Conservation (phyloP, 2,888 invertebrate genomes). For the Sepiola atlantica region DNA sequence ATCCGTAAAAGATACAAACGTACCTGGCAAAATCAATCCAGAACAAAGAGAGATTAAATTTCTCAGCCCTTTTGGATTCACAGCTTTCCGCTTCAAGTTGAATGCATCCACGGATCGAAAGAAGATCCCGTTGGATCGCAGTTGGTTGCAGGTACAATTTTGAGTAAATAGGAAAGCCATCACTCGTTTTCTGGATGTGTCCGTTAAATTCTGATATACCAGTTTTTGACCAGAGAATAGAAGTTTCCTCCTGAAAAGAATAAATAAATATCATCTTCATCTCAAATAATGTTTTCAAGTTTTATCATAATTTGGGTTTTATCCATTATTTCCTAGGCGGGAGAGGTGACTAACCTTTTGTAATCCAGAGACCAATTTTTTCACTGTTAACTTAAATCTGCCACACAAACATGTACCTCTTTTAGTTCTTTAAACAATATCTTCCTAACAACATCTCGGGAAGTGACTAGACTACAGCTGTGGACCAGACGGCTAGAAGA, state of each 20-base stretch:
- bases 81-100: background rate
- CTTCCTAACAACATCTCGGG: no score
- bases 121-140: background rate
- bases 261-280: background rate
- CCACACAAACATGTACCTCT: no score
- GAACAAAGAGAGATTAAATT: background rate
- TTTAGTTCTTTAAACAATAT: no score
- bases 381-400: no score
- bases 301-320: no score
- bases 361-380: no score
- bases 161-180: background rate
- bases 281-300: background rate
- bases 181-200: background rate
- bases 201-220: background rate
- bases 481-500: no score
- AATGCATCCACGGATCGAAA: background rate
- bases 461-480: no score
- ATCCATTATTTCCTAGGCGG: no score
- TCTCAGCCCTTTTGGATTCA: background rate
- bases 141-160: background rate
- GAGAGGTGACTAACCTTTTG: no score
- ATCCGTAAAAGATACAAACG: background rate
- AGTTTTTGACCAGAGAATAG: background rate
- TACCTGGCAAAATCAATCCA: slow-evolving; percentile 4
- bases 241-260: background rate